A percentile compares a stretch with the other conserved stretches of the same genome.
Evolutionary conservation across 2,797 vertebrate species (phyloP).

Genomic region (Catostomus latipinnis): DNA sequence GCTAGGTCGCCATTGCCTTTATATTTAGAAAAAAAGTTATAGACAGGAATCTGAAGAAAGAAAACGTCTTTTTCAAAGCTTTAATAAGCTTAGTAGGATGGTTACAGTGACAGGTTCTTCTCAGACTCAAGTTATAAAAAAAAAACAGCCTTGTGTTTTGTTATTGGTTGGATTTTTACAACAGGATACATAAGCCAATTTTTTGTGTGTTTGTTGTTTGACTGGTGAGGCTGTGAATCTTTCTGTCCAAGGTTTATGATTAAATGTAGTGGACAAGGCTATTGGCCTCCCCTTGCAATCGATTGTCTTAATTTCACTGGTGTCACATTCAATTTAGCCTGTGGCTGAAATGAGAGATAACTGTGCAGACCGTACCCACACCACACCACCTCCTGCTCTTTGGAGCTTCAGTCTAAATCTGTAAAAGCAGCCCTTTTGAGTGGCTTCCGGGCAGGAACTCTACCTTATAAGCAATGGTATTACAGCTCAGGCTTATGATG

Average conservation of each 20-base stretch:
- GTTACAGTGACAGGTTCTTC: slow-evolving; percentile 21
- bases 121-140: background rate
- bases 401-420: background rate
- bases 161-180: slow-evolving; percentile 13
- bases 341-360: slow-evolving; percentile 45
- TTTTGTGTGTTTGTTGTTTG: slow-evolving; percentile 2
- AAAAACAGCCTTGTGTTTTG: background rate
- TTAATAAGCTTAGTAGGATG: background rate
- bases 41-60: slow-evolving; percentile 14
- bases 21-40: slow-evolving; percentile 47
- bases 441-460: background rate
- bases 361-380: slow-evolving; percentile 12
- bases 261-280: slow-evolving; percentile 52
- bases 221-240: background rate
- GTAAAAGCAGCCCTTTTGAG: background rate
- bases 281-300: slow-evolving; percentile 46
- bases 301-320: slow-evolving; percentile 54
- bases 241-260: slow-evolving; percentile 7
- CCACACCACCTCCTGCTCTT: background rate
- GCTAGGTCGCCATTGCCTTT: slow-evolving; percentile 24
- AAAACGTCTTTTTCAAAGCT: background rate
- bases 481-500: too few relatives aligned
- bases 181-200: background rate
- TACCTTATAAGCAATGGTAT: background rate
- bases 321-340: slow-evolving; percentile 56